phyloP scores from a whole-genome alignment of 2,888 invertebrate species.

The Ormyrus pomaceus region DNA sequence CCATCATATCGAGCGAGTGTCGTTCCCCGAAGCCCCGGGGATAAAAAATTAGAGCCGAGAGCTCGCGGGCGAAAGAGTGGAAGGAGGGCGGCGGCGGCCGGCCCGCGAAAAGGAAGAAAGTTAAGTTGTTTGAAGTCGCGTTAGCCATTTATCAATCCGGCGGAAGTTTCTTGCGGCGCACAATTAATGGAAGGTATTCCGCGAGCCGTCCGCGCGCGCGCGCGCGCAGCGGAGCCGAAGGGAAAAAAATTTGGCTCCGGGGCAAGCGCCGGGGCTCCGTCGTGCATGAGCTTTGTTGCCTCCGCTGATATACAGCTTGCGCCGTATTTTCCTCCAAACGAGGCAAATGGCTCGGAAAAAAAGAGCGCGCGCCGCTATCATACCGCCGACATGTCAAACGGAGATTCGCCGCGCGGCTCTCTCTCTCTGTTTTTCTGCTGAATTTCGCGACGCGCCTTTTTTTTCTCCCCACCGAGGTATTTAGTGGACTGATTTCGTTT shows the following conservation, averaged over 20 bases:
- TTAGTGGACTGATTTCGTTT: no score
- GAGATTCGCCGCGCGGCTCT: constrained; percentile 7
- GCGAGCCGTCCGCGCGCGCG: constrained; percentile 22
- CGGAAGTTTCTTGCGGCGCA: constrained; percentile 54
- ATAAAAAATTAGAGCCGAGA: constrained; percentile 3
- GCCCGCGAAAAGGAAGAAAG: constrained; percentile 44
- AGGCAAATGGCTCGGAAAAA: constrained; percentile 56
- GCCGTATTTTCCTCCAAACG: constrained; percentile 47
- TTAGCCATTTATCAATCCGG: constrained; percentile 57
- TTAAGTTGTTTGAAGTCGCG: constrained; percentile 57
- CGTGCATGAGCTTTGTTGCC: constrained; percentile 43
- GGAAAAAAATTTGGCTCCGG: constrained; percentile 49
- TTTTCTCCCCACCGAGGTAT: neutral
- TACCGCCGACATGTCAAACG: constrained; percentile 48
- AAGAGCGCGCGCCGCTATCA: constrained; percentile 26
- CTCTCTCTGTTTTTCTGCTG: constrained; percentile 11
- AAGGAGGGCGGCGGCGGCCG: neutral
- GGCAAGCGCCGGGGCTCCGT: neutral
- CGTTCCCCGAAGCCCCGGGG: constrained; percentile 10
- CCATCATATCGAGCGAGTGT: constrained; percentile 18
- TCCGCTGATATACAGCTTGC: constrained; percentile 46
- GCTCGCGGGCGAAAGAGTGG: neutral
- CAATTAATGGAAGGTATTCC: constrained; percentile 56
- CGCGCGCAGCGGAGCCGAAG: constrained; percentile 4
- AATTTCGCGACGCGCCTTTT: neutral